Evolutionary conservation across 2,888 invertebrate genomes (phyloP).

Genomic region (Spodoptera picta): DNA sequence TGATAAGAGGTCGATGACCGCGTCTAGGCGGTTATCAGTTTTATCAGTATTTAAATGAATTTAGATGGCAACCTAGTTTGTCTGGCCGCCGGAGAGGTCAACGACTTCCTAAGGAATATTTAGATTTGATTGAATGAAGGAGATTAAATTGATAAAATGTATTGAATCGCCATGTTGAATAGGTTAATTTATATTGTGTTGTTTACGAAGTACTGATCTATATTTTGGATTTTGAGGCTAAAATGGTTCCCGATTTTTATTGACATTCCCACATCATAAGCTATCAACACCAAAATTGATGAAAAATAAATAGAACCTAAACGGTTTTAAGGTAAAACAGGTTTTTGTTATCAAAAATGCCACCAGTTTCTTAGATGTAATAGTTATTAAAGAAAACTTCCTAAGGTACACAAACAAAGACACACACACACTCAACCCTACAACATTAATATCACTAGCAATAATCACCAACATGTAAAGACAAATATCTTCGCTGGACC

Average conservation of each 20-base stretch:
- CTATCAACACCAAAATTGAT: too few relatives aligned
- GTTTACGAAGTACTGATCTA: too few relatives aligned
- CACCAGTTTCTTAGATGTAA: too few relatives aligned
- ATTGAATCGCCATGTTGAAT: not conserved
- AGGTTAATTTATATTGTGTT: too few relatives aligned
- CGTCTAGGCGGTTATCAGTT: constrained; percentile 56
- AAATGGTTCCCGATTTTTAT: too few relatives aligned
- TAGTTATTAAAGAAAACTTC: too few relatives aligned
- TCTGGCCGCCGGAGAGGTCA: constrained; percentile 40
- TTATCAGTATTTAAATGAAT: constrained; percentile 61
- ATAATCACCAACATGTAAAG: constrained; percentile 10
- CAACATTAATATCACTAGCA: not conserved
- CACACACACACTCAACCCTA: not conserved
- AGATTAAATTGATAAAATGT: constrained; percentile 1
- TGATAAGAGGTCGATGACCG: constrained; percentile 61
- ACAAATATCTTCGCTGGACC: constrained; percentile 17
- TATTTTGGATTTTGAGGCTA: too few relatives aligned
- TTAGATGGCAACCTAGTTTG: constrained; percentile 50
- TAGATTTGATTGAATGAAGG: constrained; percentile 22
- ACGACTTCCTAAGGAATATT: constrained; percentile 38
- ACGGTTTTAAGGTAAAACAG: too few relatives aligned
- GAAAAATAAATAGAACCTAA: too few relatives aligned
- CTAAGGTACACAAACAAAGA: not conserved
- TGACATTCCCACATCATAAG: too few relatives aligned
- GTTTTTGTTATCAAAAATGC: too few relatives aligned